A percentile compares a stretch with the other conserved stretches of the same genome.
These are phyloP conservation scores for Drosophila cardini DNA, from an alignment of 1,140 invertebrate species.

Conservation along the genomic window DNA sequence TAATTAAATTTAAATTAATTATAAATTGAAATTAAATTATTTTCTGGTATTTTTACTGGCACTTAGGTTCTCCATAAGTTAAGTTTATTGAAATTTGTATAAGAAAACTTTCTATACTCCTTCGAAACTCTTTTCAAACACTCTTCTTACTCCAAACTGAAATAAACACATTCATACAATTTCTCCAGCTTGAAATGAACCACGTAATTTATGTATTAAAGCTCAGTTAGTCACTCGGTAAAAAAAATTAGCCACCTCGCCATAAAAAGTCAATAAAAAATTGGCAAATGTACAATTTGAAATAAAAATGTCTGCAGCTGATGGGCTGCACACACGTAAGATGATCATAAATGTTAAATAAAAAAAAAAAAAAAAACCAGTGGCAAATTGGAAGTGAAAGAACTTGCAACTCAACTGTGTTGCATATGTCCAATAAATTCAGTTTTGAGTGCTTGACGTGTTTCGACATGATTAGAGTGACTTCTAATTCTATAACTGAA, in stretches of 20 bases:
- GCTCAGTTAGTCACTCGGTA: constrained; percentile 4
- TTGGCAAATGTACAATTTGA: constrained; percentile 5
- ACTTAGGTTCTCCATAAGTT: no score
- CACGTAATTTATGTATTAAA: constrained; percentile 7
- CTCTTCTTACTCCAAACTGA: not conserved
- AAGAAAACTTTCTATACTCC: no score
- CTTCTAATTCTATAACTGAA: constrained; percentile 45
- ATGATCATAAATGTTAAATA: constrained; percentile 18
- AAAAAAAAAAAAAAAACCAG: no score
- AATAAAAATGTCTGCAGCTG: constrained; percentile 8
- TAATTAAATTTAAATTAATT: no score
- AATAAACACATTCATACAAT: constrained; percentile 5
- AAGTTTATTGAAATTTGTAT: no score
- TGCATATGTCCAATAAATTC: constrained; percentile 11
- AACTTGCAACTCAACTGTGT: constrained; percentile 11
- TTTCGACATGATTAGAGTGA: constrained; percentile 29
- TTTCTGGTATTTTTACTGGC: no score
- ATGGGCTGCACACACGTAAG: constrained; percentile 37
- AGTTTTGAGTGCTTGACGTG: constrained; percentile 26
- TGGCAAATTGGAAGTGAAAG: not conserved
- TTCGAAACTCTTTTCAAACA: not conserved
- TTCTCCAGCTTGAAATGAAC: not conserved
- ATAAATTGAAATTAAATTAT: no score
- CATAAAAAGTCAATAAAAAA: constrained; percentile 35
- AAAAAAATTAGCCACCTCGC: constrained; percentile 33